phyloP scores from a whole-genome alignment of 2,888 invertebrate genomes.

The Metacarcinus magister region DNA sequence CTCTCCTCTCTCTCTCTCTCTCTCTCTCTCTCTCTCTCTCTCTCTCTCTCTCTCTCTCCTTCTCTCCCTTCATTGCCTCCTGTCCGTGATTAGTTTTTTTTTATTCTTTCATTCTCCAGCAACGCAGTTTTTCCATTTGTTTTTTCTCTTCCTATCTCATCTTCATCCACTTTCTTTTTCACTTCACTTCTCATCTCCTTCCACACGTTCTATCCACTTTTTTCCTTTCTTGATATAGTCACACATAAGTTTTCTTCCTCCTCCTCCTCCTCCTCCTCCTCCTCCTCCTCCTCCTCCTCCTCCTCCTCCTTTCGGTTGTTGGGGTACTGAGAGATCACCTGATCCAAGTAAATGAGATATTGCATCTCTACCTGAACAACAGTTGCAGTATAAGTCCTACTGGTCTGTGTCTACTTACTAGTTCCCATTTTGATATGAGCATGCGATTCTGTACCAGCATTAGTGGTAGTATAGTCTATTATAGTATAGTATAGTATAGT shows the following conservation, averaged over 20 bases:
- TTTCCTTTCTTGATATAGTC: neutral
- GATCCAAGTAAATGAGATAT: too few relatives aligned
- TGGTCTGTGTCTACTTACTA: too few relatives aligned
- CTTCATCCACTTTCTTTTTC: neutral
- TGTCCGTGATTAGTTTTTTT: neutral
- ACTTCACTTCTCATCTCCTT: neutral
- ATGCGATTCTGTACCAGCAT: too few relatives aligned
- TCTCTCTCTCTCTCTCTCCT: neutral
- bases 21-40: neutral
- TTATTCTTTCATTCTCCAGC: neutral
- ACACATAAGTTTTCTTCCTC: neutral
- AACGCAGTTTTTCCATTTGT: neutral
- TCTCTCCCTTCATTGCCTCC: neutral
- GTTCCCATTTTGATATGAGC: too few relatives aligned
- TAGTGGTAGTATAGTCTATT: too few relatives aligned
- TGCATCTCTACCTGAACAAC: too few relatives aligned
- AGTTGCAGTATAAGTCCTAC: too few relatives aligned
- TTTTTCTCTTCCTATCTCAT: neutral
- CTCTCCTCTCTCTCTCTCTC: neutral
- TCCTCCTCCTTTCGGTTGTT: neutral
- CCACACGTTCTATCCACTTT: neutral
- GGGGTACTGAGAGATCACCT: too few relatives aligned
- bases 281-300: neutral
- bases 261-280: constrained; percentile 14
- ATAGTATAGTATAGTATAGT: too few relatives aligned